Conservation (phyloP, 2,888 invertebrate species). For the Campopleginae sp. region DNA sequence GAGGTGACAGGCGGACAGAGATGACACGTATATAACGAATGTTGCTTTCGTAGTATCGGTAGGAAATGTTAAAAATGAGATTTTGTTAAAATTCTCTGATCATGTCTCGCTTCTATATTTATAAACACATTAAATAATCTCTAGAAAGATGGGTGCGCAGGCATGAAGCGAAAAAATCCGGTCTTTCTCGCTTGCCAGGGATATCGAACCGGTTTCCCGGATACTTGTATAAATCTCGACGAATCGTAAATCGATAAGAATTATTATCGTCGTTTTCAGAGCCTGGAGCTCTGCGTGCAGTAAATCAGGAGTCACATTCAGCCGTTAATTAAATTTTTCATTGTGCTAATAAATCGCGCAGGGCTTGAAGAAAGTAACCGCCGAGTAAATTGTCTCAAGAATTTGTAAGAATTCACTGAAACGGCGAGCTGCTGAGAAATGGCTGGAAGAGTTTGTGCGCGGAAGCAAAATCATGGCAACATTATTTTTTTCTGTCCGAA, state of each 20-base stretch:
- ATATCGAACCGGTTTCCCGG: slow-evolving; percentile 62
- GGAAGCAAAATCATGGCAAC: neutral
- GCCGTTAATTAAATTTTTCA: slow-evolving; percentile 52
- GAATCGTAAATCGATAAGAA: slow-evolving; percentile 64
- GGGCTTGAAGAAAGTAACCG: neutral
- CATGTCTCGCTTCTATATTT: slow-evolving; percentile 5
- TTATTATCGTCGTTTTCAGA: slow-evolving; percentile 42
- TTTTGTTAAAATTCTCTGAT: neutral
- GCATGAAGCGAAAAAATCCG: slow-evolving; percentile 4
- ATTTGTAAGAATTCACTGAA: neutral
- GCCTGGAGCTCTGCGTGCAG: slow-evolving; percentile 1
- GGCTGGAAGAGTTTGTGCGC: neutral
- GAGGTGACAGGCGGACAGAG: neutral
- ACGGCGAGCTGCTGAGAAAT: neutral
- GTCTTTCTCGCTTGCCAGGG: neutral
- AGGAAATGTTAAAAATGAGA: neutral
- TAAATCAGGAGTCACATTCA: slow-evolving; percentile 27
- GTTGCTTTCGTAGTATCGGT: neutral
- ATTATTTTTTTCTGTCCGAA: neutral
- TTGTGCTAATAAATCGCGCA: slow-evolving; percentile 22
- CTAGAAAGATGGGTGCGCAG: neutral
- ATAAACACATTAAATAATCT: slow-evolving; percentile 4
- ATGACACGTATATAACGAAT: neutral
- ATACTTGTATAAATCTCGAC: slow-evolving; percentile 57
- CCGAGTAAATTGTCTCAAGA: neutral